phyloP scores from a whole-genome alignment of 1,140 invertebrate species.

The Zophobas atratus region DNA sequence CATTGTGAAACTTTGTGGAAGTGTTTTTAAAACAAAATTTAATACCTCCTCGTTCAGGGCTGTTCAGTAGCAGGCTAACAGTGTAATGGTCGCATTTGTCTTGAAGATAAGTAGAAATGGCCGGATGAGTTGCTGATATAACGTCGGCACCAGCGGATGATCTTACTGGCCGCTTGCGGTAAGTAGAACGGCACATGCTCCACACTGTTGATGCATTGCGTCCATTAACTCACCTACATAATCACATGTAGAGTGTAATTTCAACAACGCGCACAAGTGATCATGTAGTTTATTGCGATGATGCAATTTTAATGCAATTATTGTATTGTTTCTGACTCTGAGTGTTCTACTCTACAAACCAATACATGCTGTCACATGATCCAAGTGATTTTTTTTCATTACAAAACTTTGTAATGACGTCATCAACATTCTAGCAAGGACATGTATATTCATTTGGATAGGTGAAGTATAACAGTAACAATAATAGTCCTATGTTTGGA shows the following conservation, averaged over 20 bases:
- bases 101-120: slow-evolving; percentile 48
- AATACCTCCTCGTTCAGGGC: slow-evolving; percentile 20
- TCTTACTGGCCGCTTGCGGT: slow-evolving; percentile 17
- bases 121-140: slow-evolving; percentile 44
- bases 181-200: slow-evolving; percentile 24
- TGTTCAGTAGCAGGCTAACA: slow-evolving; percentile 36
- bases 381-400: no score
- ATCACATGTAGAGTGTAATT: slow-evolving; percentile 17
- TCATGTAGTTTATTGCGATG: no score
- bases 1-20: background rate
- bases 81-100: slow-evolving; percentile 47
- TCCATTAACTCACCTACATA: slow-evolving; percentile 33
- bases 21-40: slow-evolving; percentile 10
- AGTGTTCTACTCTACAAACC: no score
- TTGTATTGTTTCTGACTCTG: no score
- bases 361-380: no score
- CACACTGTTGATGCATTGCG: slow-evolving; percentile 29
- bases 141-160: slow-evolving; percentile 32
- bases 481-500: no score
- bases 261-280: background rate
- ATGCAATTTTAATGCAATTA: no score
- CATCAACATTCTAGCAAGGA: no score
- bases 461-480: no score
- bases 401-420: no score
- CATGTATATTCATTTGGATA: no score